phyloP scores from a whole-genome alignment of 2,888 invertebrate species.

The Nymphalis c-album region DNA sequence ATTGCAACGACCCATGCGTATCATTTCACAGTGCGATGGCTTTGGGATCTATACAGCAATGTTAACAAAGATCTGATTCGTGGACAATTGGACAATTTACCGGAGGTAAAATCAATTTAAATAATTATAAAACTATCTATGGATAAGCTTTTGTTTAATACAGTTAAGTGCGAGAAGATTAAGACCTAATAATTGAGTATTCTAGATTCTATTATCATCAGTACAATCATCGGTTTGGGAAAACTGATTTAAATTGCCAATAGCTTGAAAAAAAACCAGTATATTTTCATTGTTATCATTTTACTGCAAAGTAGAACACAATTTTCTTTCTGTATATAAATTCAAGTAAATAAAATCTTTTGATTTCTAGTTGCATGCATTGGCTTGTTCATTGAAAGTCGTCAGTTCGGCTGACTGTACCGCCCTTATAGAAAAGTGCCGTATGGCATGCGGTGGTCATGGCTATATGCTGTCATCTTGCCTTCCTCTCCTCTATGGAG shows the following conservation, averaged over 20 bases:
- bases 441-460: conserved; percentile 96
- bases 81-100: conserved; percentile 89
- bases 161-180: too few species aligned
- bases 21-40: conserved; percentile 85
- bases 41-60: conserved; percentile 89
- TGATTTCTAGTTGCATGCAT: conserved; percentile 86
- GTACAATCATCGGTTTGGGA: too few species aligned
- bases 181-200: too few species aligned
- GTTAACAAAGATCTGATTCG: conserved; percentile 87
- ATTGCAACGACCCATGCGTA: conserved; percentile 91
- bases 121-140: too few species aligned
- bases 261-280: too few species aligned
- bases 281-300: background rate
- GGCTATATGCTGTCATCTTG: conserved; percentile 94
- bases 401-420: conserved; percentile 88
- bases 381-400: conserved; percentile 95
- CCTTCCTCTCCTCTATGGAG: conserved; percentile 90
- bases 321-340: background rate
- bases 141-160: too few species aligned
- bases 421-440: conserved; percentile 88
- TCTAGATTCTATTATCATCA: too few species aligned
- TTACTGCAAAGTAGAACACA: background rate
- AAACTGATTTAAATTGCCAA: too few species aligned
- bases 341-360: background rate
- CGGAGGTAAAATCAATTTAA: conserved; percentile 83